These are phyloP conservation scores for Batillaria attramentaria DNA, from an alignment of 1,140 invertebrate species.

Conservation along the genomic window DNA sequence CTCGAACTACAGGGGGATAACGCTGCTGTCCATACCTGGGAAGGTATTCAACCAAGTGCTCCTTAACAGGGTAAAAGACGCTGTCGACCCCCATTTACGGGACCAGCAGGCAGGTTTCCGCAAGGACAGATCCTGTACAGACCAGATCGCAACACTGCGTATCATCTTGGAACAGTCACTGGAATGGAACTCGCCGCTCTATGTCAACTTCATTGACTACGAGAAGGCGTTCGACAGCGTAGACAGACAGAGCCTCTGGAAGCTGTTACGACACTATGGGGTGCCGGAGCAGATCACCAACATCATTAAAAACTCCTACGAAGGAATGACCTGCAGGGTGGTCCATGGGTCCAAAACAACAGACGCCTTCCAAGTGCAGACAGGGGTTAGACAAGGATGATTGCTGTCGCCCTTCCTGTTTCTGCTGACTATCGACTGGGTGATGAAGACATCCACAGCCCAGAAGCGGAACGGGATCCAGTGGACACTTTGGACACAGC, in stretches of 20 bases:
- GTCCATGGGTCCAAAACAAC: background rate
- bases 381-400: slow-evolving; percentile 1
- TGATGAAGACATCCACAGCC: background rate
- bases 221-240: slow-evolving; percentile 7
- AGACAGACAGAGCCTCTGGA: background rate
- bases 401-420: background rate
- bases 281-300: background rate
- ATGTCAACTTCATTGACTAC: background rate
- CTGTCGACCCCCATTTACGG: no score
- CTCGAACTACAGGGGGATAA: no score
- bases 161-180: background rate
- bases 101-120: no score
- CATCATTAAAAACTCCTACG: background rate
- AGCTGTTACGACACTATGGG: slow-evolving; percentile 5
- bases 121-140: no score
- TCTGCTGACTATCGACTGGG: background rate
- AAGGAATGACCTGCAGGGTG: background rate
- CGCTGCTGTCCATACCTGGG: no score
- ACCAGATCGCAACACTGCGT: no score
- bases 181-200: background rate
- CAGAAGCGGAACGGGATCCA: slow-evolving; percentile 8
- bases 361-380: background rate
- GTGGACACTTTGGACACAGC: background rate
- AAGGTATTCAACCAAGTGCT: no score
- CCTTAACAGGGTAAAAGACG: no score